Conservation (phyloP, 92 coral and sea anemone genomes). For the Anthopleura xanthogrammica region DNA sequence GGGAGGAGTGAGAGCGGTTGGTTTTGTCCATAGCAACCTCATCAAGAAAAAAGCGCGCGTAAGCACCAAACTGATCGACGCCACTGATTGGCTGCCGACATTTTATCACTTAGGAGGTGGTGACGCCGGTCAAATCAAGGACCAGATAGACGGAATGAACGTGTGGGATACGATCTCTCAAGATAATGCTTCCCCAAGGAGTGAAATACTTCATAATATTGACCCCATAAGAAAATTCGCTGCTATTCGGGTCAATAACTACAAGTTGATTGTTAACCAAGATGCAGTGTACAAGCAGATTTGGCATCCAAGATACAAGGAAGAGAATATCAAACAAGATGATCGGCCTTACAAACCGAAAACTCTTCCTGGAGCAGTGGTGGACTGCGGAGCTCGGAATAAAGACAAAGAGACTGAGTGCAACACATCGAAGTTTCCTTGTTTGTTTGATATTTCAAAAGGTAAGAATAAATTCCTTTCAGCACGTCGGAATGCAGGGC, state of each 20-base stretch:
- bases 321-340: background rate
- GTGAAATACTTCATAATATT: conserved; percentile 86
- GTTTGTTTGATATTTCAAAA: conserved; percentile 74
- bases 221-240: conserved; percentile 88
- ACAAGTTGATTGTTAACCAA: conserved; percentile 87
- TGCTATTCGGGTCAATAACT: conserved; percentile 80
- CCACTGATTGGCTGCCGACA: conserved; percentile 97
- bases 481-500: no score
- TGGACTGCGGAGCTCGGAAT: conserved; percentile 78
- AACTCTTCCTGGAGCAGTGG: conserved; percentile 75
- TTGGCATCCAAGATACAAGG: conserved; percentile 75
- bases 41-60: conserved; percentile 81
- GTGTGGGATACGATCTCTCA: conserved; percentile 87
- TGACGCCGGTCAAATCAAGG: conserved; percentile 70
- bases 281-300: conserved; percentile 75
- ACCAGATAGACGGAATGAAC: conserved; percentile 81
- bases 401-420: conserved; percentile 55
- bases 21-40: conserved; percentile 87
- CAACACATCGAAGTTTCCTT: conserved; percentile 75
- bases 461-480: conserved; percentile 37
- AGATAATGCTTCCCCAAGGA: conserved; percentile 78
- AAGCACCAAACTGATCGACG: conserved; percentile 89
- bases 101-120: conserved; percentile 98
- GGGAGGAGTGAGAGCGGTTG: conserved; percentile 99
- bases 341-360: conserved; percentile 47